Conservation (phyloP, 2,797 vertebrate genomes). For the Rhadinocentrus ornatus region DNA sequence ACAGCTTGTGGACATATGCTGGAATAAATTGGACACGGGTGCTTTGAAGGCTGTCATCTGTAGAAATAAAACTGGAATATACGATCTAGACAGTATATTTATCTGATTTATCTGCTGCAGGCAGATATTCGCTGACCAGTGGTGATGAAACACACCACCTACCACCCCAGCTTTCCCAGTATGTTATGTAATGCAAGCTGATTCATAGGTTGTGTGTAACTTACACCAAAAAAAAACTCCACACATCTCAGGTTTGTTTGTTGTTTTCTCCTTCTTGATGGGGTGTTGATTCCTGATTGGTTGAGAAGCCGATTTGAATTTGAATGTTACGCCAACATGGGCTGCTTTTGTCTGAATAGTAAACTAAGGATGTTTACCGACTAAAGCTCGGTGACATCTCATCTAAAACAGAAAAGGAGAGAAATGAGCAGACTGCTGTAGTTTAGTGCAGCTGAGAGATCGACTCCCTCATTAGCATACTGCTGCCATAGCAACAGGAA, state of each 20-base stretch:
- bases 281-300: constrained; percentile 4
- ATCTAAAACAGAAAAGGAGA: constrained; percentile 14
- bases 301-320: not conserved
- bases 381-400: constrained; percentile 5
- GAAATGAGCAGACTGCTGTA: constrained; percentile 47
- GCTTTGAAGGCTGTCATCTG: no score
- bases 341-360: not conserved
- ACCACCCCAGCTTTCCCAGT: not conserved
- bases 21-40: no score
- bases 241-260: not conserved
- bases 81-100: constrained; percentile 4
- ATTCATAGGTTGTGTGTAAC: constrained; percentile 21
- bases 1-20: not conserved
- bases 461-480: constrained; percentile 76
- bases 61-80: no score
- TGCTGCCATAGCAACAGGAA: constrained; percentile 79
- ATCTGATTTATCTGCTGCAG: constrained; percentile 10
- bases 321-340: not conserved
- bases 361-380: constrained; percentile 18
- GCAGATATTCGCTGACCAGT: constrained; percentile 8
- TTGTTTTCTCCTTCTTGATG: not conserved
- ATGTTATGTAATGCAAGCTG: constrained; percentile 22
- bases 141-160: constrained; percentile 23
- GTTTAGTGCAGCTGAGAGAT: constrained; percentile 57
- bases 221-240: not conserved